A percentile compares a stretch with the other conserved stretches of the same genome.
phyloP scores from a whole-genome alignment of 2,113 vertebrate genomes.

The Xiphias gladius region DNA sequence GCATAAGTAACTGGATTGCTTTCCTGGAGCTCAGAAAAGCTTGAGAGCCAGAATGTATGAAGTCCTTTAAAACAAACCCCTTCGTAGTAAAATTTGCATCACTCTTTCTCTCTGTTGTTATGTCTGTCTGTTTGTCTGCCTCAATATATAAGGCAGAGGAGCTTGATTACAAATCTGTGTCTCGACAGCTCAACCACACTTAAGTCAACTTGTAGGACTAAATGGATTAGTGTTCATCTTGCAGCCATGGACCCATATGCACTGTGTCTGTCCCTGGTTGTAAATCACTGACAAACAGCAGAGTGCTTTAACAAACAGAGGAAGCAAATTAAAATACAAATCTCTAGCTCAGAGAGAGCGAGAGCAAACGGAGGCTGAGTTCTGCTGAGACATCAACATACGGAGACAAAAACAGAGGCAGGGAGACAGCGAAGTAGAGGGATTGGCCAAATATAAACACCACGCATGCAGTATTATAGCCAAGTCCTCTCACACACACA shows the following conservation, averaged over 20 bases:
- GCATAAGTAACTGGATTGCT: constrained; percentile 62
- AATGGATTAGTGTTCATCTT: constrained; percentile 29
- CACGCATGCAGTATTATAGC: constrained; percentile 59
- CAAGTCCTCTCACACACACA: constrained; percentile 48
- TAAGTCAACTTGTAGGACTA: constrained; percentile 5
- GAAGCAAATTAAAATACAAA: constrained; percentile 47
- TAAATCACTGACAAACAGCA: constrained; percentile 62
- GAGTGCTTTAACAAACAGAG: constrained; percentile 44
- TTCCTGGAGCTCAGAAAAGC: constrained; percentile 42
- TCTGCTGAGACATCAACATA: constrained; percentile 67
- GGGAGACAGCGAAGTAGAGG: constrained; percentile 30
- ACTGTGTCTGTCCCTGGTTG: constrained; percentile 30
- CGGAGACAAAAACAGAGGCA: constrained; percentile 55
- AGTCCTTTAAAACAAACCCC: constrained; percentile 46
- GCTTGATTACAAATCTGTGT: constrained; percentile 33
- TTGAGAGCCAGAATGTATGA: constrained; percentile 49
- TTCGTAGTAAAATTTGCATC: constrained; percentile 25
- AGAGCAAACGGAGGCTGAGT: constrained; percentile 10
- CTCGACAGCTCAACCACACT: background rate
- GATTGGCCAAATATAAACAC: constrained; percentile 59
- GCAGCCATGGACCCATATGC: constrained; percentile 20
- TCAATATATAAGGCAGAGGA: constrained; percentile 18
- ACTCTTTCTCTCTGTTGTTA: constrained; percentile 4
- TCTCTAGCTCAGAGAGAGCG: constrained; percentile 23
- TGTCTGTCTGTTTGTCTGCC: constrained; percentile 21